Evolutionary conservation across 2,888 invertebrate genomes (phyloP).

Genomic region (Standfussiana lucernea): DNA sequence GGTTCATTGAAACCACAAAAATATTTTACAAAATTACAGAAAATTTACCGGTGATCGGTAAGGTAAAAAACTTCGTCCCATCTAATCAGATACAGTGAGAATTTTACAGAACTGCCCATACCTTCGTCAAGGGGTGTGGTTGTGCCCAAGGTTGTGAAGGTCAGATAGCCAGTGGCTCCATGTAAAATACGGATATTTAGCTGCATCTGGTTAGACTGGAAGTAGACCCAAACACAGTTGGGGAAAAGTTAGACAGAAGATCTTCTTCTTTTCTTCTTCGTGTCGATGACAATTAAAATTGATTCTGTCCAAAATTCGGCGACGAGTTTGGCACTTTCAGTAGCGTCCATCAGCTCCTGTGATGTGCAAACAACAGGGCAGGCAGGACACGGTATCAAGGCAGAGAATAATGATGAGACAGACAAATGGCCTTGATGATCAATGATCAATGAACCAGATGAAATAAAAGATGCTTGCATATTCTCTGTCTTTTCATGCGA

Average conservation of each 20-base stretch:
- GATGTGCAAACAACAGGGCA: too few relatives aligned
- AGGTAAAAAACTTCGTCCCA: neutral
- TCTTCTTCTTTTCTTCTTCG: too few relatives aligned
- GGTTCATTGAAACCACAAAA: constrained; percentile 15
- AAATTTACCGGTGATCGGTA: neutral
- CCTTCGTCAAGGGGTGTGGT: neutral
- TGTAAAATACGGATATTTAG: neutral
- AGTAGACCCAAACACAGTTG: neutral
- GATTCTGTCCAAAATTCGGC: too few relatives aligned
- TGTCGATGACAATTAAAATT: too few relatives aligned
- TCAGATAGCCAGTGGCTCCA: neutral
- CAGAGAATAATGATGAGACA: too few relatives aligned
- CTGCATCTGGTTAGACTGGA: neutral
- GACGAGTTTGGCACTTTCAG: too few relatives aligned
- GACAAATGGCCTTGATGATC: neutral
- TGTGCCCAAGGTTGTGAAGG: neutral
- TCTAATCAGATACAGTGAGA: neutral
- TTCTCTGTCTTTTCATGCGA: neutral
- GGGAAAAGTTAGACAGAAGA: neutral
- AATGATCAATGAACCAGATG: too few relatives aligned
- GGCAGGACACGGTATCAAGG: too few relatives aligned
- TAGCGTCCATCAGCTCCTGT: too few relatives aligned
- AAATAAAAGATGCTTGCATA: neutral
- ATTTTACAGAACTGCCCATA: neutral
- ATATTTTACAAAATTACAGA: neutral